Conservation (phyloP, 2,113 vertebrate species). For the Thunnus thynnus region DNA sequence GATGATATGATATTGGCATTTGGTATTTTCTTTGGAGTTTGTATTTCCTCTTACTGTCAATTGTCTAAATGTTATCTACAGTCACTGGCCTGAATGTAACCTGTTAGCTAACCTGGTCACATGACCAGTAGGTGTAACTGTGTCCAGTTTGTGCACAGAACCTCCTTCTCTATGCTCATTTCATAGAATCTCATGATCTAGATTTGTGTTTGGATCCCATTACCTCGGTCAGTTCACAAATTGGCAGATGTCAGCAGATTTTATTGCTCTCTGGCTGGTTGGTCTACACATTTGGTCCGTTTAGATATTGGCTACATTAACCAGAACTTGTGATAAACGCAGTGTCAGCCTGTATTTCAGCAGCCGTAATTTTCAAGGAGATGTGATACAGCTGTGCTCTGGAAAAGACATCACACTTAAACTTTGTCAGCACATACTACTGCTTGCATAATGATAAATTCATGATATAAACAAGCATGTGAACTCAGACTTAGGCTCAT, state of each 20-base stretch:
- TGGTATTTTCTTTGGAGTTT: background rate
- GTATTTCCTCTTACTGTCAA: no score
- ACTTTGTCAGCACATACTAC: slow-evolving; percentile 24
- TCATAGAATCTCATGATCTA: background rate
- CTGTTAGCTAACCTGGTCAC: background rate
- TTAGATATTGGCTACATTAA: slow-evolving; percentile 14
- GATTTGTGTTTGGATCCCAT: background rate
- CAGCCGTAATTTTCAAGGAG: background rate
- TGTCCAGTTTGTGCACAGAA: background rate
- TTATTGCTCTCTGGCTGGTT: background rate
- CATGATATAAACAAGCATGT: background rate
- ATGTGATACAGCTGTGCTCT: slow-evolving; percentile 36
- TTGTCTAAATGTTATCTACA: no score
- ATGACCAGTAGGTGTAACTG: background rate
- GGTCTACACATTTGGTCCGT: background rate
- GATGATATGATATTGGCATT: background rate
- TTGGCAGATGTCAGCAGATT: slow-evolving; percentile 17
- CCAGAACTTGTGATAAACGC: slow-evolving; percentile 4
- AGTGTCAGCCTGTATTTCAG: slow-evolving; percentile 45
- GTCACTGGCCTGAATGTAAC: background rate
- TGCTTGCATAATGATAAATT: slow-evolving; percentile 3
- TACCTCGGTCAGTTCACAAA: background rate
- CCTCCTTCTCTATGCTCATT: background rate
- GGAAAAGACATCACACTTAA: slow-evolving; percentile 44
- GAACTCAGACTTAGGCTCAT: background rate